Percentiles rank a stretch among this genome's conserved stretches.
These are phyloP conservation scores for Spodoptera picta DNA, from an alignment of 2,888 invertebrate species.

Conservation along the genomic window DNA sequence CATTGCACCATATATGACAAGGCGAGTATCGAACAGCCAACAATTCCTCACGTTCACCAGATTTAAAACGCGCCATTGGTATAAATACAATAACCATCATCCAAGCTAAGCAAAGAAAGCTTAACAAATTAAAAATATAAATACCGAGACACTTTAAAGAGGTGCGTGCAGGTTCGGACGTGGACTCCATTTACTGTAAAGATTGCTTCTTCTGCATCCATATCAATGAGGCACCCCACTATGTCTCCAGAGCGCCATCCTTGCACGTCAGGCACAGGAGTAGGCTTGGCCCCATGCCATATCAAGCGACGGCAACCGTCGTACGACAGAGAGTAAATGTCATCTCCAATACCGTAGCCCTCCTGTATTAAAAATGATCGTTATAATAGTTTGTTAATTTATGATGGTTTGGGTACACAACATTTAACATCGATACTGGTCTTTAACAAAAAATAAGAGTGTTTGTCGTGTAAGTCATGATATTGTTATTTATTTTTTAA, in stretches of 20 bases:
- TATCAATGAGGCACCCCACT: slow-evolving; percentile 95
- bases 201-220: slow-evolving; percentile 91
- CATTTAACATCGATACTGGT: no score
- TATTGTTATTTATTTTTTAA: no score
- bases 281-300: slow-evolving; percentile 95
- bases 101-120: neutral
- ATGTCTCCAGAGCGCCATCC: slow-evolving; percentile 95
- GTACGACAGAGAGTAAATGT: slow-evolving; percentile 95
- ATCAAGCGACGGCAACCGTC: slow-evolving; percentile 97
- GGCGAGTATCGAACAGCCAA: no score
- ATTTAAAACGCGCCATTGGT: no score
- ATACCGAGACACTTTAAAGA: slow-evolving; percentile 93
- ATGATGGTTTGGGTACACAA: no score
- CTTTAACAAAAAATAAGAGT: no score
- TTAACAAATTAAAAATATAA: slow-evolving; percentile 3
- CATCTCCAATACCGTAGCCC: slow-evolving; percentile 98
- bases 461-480: no score
- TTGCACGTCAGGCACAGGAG: slow-evolving; percentile 88
- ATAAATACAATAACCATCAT: neutral
- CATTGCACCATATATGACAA: no score
- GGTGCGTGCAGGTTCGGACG: slow-evolving; percentile 91
- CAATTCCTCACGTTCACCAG: no score
- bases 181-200: slow-evolving; percentile 95
- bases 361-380: slow-evolving; percentile 88
- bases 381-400: no score